Base-by-base conservation (phyloP, 2,797 vertebrate genomes). In the Halcyon badia region DNA sequence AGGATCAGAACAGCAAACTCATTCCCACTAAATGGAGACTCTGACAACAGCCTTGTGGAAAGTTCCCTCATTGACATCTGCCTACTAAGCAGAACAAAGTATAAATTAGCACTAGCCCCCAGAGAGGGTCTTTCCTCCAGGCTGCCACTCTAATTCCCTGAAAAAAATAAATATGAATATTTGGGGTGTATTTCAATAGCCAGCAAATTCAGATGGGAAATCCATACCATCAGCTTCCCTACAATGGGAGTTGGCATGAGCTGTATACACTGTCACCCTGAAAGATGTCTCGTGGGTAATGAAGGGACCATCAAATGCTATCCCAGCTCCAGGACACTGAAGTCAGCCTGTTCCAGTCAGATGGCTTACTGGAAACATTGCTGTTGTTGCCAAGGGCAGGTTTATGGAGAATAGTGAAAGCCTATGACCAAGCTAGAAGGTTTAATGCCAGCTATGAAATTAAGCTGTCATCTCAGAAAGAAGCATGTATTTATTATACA, bases 391-490 rank as follows among this genome's bases (percentile, higher is more conserved):
- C 94, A 97, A 96, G n/a, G 26, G 42, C 82, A 41, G 39, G 48
- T 93, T 95, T 90, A 87, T 64, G 48, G 56, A 90, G 71, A 78
- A 89, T 0, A 92, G 16, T 65, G 48, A 90, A 93, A 89, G 52
- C 31, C 71, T 77, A 84, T 52, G 44, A 90, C 78, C 71, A 89
- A 92, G 70, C 56, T 87, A 76, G 76, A 75, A 78, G 75, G 56
- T 91, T 85, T 81, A 92, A 78, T 76, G 78, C 95, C 92, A 96
- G 75, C 75, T 88, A 90, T 49, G 89, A 95, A 94, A 94, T 92
- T 92, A 91, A 87, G 62, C 61, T 95, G 77, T 91, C 94, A 91
- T 62, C 72, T 92, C 37, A 79, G 52, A 73, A 93, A 87, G 41
- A 48, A 83, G 60, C 35, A 46, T 56, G 9, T 89, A 89, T 93